Percentiles rank a stretch among this genome's conserved stretches.
These are phyloP conservation scores for Tenthredo mesomela DNA, from an alignment of 2,888 invertebrate genomes.

Conservation along the genomic window DNA sequence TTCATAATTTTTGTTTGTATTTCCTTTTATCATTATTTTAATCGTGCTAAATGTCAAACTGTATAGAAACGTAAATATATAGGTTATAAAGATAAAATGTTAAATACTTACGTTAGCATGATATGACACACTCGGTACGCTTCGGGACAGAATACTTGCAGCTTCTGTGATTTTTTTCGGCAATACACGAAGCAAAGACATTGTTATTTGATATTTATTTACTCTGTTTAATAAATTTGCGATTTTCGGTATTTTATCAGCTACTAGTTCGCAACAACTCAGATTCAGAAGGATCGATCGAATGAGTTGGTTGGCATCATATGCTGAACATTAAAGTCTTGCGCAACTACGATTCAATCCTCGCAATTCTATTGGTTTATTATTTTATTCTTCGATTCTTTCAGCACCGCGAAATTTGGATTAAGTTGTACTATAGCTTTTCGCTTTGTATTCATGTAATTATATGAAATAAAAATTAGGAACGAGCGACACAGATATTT, in stretches of 20 bases:
- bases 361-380: not conserved
- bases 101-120: slow-evolving; percentile 86
- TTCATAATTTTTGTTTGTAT: too few relatives aligned
- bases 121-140: slow-evolving; percentile 83
- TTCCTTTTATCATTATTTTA: too few relatives aligned
- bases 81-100: slow-evolving; percentile 69
- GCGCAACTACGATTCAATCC: slow-evolving; percentile 30
- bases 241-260: not conserved
- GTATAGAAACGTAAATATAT: slow-evolving; percentile 69
- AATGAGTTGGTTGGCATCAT: slow-evolving; percentile 3
- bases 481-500: not conserved
- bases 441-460: not conserved
- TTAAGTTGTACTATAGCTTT: too few relatives aligned
- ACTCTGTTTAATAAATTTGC: not conserved
- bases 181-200: slow-evolving; percentile 70
- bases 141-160: slow-evolving; percentile 68
- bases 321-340: not conserved
- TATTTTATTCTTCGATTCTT: not conserved
- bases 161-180: slow-evolving; percentile 65
- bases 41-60: not conserved
- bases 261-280: not conserved
- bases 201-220: slow-evolving; percentile 55
- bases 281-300: not conserved
- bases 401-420: not conserved
- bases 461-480: not conserved